Evolutionary conservation across 2,113 vertebrate genomes (phyloP).

Genomic region (Paradoxurus hermaphroditus): DNA sequence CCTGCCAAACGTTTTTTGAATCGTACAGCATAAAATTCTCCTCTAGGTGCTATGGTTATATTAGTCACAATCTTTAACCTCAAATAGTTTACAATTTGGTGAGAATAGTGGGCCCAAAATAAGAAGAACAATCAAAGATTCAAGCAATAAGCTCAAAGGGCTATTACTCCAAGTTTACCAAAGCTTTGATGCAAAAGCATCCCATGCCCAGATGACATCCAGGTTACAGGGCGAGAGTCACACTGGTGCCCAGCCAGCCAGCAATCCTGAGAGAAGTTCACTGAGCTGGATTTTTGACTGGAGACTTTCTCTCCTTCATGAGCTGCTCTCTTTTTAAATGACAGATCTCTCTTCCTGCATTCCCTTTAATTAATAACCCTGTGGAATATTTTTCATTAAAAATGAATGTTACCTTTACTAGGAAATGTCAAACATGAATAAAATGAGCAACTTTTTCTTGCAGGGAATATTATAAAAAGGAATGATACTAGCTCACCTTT

Average conservation of each 20-base stretch:
- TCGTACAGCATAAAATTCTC: not conserved
- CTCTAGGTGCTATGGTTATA: not conserved
- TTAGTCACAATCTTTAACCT: not conserved
- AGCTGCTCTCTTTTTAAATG: slow-evolving; percentile 54
- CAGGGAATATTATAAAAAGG: slow-evolving; percentile 20
- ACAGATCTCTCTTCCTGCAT: not conserved
- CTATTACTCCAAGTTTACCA: not conserved
- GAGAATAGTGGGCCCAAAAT: not conserved
- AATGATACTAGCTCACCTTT: slow-evolving; percentile 49
- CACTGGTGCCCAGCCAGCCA: not conserved
- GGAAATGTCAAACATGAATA: slow-evolving; percentile 73
- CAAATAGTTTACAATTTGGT: not conserved
- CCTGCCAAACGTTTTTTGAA: not conserved
- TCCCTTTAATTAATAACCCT: slow-evolving; percentile 63
- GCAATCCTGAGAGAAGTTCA: not conserved
- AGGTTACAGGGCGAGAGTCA: not conserved
- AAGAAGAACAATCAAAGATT: not conserved
- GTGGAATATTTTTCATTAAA: slow-evolving; percentile 63
- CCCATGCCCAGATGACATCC: not conserved
- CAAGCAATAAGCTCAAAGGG: not conserved
- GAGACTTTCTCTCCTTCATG: slow-evolving; percentile 32
- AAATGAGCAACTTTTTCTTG: slow-evolving; percentile 53
- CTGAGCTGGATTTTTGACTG: not conserved
- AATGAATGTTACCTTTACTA: slow-evolving; percentile 56
- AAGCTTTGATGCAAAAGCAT: not conserved